Percentiles rank a stretch among this genome's conserved stretches.
Evolutionary conservation across 1,140 invertebrate species (phyloP).

Genomic region (Drosophila parvula): DNA sequence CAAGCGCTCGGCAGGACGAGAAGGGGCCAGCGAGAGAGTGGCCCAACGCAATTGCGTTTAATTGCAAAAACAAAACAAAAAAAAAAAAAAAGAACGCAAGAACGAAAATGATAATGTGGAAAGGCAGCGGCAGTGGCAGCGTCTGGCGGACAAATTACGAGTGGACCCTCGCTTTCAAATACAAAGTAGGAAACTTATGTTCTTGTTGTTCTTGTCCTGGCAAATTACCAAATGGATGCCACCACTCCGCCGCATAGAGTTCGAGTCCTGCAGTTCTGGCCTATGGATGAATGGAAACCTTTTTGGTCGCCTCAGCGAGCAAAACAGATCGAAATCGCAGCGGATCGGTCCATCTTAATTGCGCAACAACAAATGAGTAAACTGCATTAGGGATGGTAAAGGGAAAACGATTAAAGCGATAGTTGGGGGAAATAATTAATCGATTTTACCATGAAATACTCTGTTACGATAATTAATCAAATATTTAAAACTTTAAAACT

Average conservation of each 20-base stretch:
- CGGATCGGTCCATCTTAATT: conserved; percentile 40
- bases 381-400: conserved; percentile 2
- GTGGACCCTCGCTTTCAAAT: conserved; percentile 33
- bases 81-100: background rate
- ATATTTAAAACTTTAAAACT: too few species aligned
- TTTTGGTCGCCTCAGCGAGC: conserved; percentile 39
- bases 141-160: conserved; percentile 69
- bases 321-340: conserved; percentile 58
- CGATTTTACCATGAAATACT: too few species aligned
- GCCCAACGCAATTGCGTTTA: conserved; percentile 76
- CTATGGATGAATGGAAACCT: conserved; percentile 33
- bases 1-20: background rate
- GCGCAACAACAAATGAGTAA: conserved; percentile 36
- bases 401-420: background rate
- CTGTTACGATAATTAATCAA: too few species aligned
- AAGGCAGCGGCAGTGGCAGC: conserved; percentile 22
- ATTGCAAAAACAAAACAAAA: conserved; percentile 54
- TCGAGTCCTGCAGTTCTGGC: conserved; percentile 44
- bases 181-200: conserved; percentile 57
- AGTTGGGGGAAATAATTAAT: background rate
- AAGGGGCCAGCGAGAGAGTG: conserved; percentile 3
- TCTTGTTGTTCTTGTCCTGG: conserved; percentile 44
- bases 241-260: conserved; percentile 57
- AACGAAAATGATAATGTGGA: conserved; percentile 40
- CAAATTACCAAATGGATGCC: conserved; percentile 71